Evolutionary conservation across 1,140 invertebrate genomes (phyloP).

Genomic region (Hypsibius dujardini): DNA sequence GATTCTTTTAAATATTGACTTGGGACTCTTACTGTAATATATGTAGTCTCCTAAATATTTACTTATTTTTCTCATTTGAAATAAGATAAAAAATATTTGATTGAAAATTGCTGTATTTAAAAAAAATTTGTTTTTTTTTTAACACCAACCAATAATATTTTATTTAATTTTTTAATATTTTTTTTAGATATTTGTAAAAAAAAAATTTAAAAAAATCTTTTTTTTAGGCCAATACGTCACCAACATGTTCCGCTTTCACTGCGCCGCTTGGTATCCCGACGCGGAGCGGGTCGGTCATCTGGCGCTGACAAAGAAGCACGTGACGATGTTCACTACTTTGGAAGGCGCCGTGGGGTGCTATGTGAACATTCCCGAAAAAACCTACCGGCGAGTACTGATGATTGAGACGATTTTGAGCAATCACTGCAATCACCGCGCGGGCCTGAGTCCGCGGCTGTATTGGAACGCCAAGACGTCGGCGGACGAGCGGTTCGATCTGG

Average conservation of each 20-base stretch:
- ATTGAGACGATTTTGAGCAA: slow-evolving; percentile 77
- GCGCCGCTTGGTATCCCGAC: slow-evolving; percentile 28
- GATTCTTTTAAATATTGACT: too few species aligned
- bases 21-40: too few species aligned
- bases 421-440: slow-evolving; percentile 63
- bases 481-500: slow-evolving; percentile 10
- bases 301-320: slow-evolving; percentile 8
- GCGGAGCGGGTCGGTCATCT: not conserved
- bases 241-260: slow-evolving; percentile 71
- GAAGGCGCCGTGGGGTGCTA: slow-evolving; percentile 84
- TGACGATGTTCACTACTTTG: slow-evolving; percentile 43
- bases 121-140: too few species aligned
- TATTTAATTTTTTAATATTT: too few species aligned
- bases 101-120: too few species aligned
- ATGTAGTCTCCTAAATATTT: too few species aligned
- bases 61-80: too few species aligned
- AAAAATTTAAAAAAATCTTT: too few species aligned
- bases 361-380: slow-evolving; percentile 77
- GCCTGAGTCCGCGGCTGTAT: slow-evolving; percentile 33
- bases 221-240: slow-evolving; percentile 66
- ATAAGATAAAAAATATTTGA: too few species aligned
- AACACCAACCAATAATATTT: too few species aligned
- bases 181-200: too few species aligned
- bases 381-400: slow-evolving; percentile 81
- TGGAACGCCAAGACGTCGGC: slow-evolving; percentile 5